Percentiles rank a stretch among this genome's conserved stretches.
Conservation (phyloP, 2,888 invertebrate genomes). For the Drosophila lutescens region DNA sequence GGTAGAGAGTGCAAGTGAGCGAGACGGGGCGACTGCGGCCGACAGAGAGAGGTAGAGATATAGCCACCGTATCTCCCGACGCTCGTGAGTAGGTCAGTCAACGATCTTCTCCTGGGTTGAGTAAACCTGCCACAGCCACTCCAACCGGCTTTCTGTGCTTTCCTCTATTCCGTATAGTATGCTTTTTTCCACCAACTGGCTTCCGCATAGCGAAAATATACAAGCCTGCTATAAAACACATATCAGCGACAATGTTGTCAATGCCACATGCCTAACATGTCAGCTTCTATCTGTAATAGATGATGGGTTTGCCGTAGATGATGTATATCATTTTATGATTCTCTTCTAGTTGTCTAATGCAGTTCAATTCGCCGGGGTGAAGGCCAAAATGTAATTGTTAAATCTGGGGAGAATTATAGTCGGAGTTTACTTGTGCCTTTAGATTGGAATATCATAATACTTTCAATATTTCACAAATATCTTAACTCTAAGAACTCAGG, state of each 20-base stretch:
- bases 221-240: slow-evolving; percentile 5
- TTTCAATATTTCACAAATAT: too few species aligned
- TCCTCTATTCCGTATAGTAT: slow-evolving; percentile 29
- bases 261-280: slow-evolving; percentile 54
- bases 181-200: slow-evolving; percentile 19
- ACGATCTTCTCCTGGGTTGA: slow-evolving; percentile 65
- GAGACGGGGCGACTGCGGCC: slow-evolving; percentile 7
- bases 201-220: slow-evolving; percentile 66
- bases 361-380: not conserved
- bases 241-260: slow-evolving; percentile 47
- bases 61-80: slow-evolving; percentile 18
- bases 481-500: too few species aligned
- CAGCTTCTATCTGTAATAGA: slow-evolving; percentile 7
- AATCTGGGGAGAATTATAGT: not conserved
- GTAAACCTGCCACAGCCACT: slow-evolving; percentile 50
- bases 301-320: not conserved
- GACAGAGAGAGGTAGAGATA: slow-evolving; percentile 11
- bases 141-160: slow-evolving; percentile 73
- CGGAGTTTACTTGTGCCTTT: not conserved
- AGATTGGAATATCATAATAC: too few species aligned
- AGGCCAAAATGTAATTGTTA: not conserved
- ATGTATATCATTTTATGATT: not conserved
- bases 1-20: slow-evolving; percentile 27
- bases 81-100: slow-evolving; percentile 75
- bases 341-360: not conserved